A percentile compares a stretch with the other conserved stretches of the same genome.
Evolutionary conservation across 2,797 vertebrate species (phyloP).

Genomic region (Gephyroberyx darwinii): DNA sequence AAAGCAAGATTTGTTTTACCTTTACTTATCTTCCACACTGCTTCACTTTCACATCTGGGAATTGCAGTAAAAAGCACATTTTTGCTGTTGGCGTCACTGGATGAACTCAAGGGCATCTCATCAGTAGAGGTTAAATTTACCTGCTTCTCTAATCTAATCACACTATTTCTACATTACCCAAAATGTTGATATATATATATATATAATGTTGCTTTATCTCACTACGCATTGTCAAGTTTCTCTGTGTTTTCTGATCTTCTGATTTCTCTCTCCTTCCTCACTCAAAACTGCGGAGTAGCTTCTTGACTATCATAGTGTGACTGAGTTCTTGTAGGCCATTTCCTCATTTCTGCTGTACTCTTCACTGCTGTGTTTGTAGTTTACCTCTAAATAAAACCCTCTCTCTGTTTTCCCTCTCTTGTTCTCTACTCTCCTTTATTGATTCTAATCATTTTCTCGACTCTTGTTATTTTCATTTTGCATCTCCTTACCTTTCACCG

Average conservation of each 20-base stretch:
- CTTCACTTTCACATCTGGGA: not conserved
- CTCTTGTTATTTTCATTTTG: conserved; percentile 1
- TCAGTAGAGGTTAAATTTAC: too few relatives aligned
- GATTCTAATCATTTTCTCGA: conserved; percentile 13
- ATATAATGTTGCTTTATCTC: conserved; percentile 12
- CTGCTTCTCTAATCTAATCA: not conserved
- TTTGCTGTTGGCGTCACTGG: not conserved
- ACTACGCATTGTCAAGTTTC: conserved; percentile 9
- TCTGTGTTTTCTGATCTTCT: conserved; percentile 2
- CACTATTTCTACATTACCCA: too few relatives aligned
- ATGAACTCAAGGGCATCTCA: too few relatives aligned
- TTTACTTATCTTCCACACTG: not conserved
- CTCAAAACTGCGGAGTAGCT: conserved; percentile 17
- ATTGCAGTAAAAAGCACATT: not conserved
- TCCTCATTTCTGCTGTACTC: conserved; percentile 21
- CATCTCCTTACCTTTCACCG: conserved; percentile 6
- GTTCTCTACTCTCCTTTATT: conserved; percentile 38
- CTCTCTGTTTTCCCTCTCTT: conserved; percentile 33
- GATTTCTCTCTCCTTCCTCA: conserved; percentile 10
- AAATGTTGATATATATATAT: too few relatives aligned
- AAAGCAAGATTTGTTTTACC: not conserved
- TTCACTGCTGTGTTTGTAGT: conserved; percentile 51
- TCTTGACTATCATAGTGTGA: conserved; percentile 8
- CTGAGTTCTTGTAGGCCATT: conserved; percentile 26
- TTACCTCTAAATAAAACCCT: conserved; percentile 70